These are phyloP conservation scores for Eulimnadia texana DNA, from an alignment of 1,140 invertebrate genomes.

Conservation along the genomic window DNA sequence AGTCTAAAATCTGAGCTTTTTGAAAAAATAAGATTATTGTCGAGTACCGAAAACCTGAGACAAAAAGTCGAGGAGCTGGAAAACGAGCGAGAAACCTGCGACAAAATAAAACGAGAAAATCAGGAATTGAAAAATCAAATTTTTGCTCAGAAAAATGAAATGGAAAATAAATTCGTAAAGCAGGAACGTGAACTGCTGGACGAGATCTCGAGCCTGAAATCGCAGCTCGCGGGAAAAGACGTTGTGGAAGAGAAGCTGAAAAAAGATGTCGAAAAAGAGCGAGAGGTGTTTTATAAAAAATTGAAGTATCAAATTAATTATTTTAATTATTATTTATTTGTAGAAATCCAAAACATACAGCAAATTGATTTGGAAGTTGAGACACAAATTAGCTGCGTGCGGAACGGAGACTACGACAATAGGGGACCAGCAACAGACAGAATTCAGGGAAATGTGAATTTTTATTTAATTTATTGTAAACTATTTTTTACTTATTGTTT, in stretches of 20 bases:
- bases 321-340: background rate
- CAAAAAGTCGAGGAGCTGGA: background rate
- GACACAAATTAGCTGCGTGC: background rate
- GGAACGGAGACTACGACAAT: background rate
- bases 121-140: background rate
- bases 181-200: background rate
- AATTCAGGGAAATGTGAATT: background rate
- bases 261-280: background rate
- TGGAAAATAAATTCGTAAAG: background rate
- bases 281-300: background rate
- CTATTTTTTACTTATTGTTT: too few relatives aligned
- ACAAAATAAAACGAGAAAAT: background rate
- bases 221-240: background rate
- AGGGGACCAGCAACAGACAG: background rate
- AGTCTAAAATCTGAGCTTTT: background rate
- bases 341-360: constrained; percentile 3
- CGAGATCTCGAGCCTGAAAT: background rate
- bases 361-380: constrained; percentile 7
- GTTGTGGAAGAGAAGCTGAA: background rate
- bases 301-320: background rate
- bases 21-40: too few relatives aligned
- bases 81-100: background rate
- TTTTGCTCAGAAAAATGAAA: background rate
- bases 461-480: background rate
- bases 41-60: background rate